phyloP scores from a whole-genome alignment of 2,113 vertebrate species.

The Saccopteryx leptura region DNA sequence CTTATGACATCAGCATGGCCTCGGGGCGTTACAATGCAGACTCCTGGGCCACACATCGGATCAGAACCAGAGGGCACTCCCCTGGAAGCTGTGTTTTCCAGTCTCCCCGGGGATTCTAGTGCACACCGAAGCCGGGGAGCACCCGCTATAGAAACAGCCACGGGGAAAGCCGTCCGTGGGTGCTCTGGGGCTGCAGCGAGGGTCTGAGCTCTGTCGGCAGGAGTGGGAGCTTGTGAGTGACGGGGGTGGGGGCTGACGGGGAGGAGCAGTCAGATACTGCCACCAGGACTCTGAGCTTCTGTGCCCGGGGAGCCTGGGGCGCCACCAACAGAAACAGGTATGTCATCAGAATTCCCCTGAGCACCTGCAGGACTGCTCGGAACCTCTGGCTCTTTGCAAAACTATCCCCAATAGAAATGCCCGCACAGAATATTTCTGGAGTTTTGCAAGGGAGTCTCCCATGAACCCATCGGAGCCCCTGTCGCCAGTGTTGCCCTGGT shows the following conservation, averaged over 20 bases:
- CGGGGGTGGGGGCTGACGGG: rapidly evolving
- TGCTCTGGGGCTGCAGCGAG: not conserved
- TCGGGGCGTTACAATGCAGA: not conserved
- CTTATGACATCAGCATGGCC: rapidly evolving
- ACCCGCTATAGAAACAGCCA: not conserved
- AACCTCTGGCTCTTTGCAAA: not conserved
- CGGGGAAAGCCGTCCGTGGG: not conserved
- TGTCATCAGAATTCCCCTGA: not conserved
- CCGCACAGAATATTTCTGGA: not conserved
- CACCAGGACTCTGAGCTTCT: not conserved
- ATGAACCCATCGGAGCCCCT: not conserved
- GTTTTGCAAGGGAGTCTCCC: not conserved
- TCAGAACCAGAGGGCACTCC: not conserved
- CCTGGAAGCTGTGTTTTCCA: not conserved
- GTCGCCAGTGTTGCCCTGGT: rapidly evolving
- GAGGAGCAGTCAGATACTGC: rapidly evolving
- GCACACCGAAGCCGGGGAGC: rapidly evolving
- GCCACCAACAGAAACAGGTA: not conserved
- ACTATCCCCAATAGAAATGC: not conserved
- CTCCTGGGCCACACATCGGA: not conserved
- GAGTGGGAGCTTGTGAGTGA: not conserved
- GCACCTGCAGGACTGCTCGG: not conserved
- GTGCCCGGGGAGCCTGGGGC: not conserved
- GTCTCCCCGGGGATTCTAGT: not conserved
- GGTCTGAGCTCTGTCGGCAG: not conserved